These are phyloP conservation scores for Apis dorsata DNA, from an alignment of 1,140 invertebrate genomes.

Conservation along the genomic window DNA sequence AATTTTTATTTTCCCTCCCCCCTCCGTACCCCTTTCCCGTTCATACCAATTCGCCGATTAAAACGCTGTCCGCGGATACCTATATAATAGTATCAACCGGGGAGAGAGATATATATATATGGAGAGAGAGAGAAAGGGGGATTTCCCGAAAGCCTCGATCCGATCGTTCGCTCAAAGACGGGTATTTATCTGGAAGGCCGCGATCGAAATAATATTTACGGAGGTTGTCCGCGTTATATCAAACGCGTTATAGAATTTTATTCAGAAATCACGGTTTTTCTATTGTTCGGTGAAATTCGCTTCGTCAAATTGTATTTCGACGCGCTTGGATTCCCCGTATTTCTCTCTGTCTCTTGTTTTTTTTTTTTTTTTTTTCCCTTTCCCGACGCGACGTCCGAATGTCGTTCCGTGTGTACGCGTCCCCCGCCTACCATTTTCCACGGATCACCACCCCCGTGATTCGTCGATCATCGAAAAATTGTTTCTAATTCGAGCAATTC, in stretches of 20 bases:
- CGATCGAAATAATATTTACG: constrained; percentile 24
- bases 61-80: constrained; percentile 43
- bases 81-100: constrained; percentile 38
- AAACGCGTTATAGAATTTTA: constrained; percentile 3
- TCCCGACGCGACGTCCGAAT: not conserved
- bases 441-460: no score
- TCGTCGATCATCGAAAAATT: not conserved
- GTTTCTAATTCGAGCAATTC: not conserved
- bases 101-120: not conserved
- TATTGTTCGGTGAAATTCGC: not conserved
- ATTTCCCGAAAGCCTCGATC: not conserved
- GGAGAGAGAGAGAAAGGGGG: no score
- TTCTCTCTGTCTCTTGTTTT: not conserved
- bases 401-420: not conserved
- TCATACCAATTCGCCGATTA: constrained; percentile 59
- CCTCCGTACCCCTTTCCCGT: not conserved
- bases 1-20: constrained; percentile 37
- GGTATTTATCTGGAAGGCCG: constrained; percentile 1
- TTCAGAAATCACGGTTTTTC: not conserved
- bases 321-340: not conserved
- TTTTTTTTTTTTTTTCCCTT: not conserved
- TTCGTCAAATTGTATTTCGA: no score
- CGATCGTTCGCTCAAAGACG: constrained; percentile 51
- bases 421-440: not conserved
- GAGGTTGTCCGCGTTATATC: not conserved